Conservation (phyloP, 1,140 invertebrate species). For the Drosophila nasuta region DNA sequence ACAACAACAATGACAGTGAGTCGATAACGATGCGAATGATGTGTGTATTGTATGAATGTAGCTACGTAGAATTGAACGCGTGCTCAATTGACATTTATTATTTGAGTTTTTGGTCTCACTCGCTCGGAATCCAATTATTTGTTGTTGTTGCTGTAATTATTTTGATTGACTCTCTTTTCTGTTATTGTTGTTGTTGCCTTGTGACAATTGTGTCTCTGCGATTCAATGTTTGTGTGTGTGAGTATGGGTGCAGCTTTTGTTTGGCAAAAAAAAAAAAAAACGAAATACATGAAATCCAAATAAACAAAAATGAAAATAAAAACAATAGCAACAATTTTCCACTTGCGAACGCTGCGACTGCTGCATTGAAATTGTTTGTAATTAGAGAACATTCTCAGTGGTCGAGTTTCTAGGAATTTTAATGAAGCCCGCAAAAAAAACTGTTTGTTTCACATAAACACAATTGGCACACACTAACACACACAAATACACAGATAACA, state of each 20-base stretch:
- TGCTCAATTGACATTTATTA: conserved; percentile 73
- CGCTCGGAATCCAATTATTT: conserved; percentile 29
- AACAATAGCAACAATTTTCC: conserved; percentile 51
- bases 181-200: conserved; percentile 9
- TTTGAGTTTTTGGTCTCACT: conserved; percentile 48
- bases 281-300: conserved; percentile 23
- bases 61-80: conserved; percentile 35
- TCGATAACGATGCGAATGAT: conserved; percentile 13
- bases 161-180: conserved; percentile 54
- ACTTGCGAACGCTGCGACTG: conserved; percentile 27
- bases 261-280: conserved; percentile 27
- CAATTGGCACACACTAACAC: conserved; percentile 32
- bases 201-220: conserved; percentile 15
- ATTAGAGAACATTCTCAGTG: conserved; percentile 52
- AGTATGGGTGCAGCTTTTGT: conserved; percentile 35
- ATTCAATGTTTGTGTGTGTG: conserved; percentile 3
- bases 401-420: conserved; percentile 58
- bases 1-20: conserved; percentile 33
- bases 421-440: conserved; percentile 46
- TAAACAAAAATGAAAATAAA: conserved; percentile 37
- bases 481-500: conserved; percentile 31
- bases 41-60: not conserved
- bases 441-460: conserved; percentile 52
- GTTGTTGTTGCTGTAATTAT: conserved; percentile 50
- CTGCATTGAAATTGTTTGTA: conserved; percentile 53